Evolutionary conservation across 2,113 vertebrate species (phyloP).

Genomic region (Crotalus helleri): DNA sequence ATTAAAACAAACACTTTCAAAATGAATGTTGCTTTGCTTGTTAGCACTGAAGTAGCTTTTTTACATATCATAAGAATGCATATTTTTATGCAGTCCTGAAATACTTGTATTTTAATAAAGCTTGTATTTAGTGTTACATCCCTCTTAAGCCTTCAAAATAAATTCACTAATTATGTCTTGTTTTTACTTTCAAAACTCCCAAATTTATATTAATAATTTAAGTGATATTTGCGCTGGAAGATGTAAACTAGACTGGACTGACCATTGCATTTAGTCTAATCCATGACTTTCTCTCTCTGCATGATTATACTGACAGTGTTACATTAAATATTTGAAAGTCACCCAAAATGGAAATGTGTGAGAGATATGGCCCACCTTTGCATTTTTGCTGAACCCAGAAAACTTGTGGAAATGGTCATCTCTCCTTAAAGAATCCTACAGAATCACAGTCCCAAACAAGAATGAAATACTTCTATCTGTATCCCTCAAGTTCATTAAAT

Average conservation of each 20-base stretch:
- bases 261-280: constrained; percentile 64
- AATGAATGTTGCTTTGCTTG: constrained; percentile 64
- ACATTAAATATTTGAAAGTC: constrained; percentile 35
- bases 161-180: constrained; percentile 71
- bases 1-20: constrained; percentile 69
- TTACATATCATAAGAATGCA: constrained; percentile 60
- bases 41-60: constrained; percentile 65
- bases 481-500: background rate
- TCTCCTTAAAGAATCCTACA: background rate
- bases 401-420: background rate
- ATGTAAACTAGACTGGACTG: constrained; percentile 57
- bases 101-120: constrained; percentile 64
- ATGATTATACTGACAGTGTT: constrained; percentile 52
- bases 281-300: constrained; percentile 53
- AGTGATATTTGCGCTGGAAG: constrained; percentile 68
- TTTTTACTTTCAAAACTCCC: constrained; percentile 65
- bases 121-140: constrained; percentile 60
- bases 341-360: constrained; percentile 27
- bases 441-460: background rate
- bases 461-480: background rate
- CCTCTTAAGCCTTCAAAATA: constrained; percentile 64
- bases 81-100: constrained; percentile 61
- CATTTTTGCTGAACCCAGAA: constrained; percentile 6
- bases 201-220: constrained; percentile 66
- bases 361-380: constrained; percentile 28